phyloP scores from a whole-genome alignment of 2,113 vertebrate species.

The Cyanoliseus patagonus region DNA sequence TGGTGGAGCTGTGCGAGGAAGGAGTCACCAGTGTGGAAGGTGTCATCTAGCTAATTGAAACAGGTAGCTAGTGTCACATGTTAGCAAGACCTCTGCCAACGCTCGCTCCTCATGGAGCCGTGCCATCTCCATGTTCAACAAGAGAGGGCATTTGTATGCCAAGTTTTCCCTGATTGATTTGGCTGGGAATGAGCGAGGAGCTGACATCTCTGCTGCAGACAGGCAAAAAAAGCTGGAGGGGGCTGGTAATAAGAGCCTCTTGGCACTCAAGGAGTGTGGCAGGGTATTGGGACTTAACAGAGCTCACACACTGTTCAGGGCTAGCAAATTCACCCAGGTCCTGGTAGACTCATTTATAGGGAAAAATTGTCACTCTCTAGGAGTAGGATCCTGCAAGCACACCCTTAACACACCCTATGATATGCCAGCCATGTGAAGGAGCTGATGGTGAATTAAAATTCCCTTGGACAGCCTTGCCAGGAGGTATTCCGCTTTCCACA shows the following conservation, averaged over 20 bases:
- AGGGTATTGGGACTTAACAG: conserved; percentile 83
- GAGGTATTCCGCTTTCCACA: not conserved
- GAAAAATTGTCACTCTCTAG: conserved; percentile 88
- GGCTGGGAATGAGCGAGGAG: conserved; percentile 85
- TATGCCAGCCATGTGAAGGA: conserved; percentile 77
- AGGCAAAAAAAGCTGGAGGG: conserved; percentile 85
- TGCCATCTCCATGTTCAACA: conserved; percentile 81
- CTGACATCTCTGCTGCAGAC: conserved; percentile 81
- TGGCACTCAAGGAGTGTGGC: conserved; percentile 87
- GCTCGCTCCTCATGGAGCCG: conserved; percentile 84
- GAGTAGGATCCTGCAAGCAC: conserved; percentile 84
- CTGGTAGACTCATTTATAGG: conserved; percentile 87
- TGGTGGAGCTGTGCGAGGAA: conserved; percentile 83
- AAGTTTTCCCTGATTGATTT: conserved; percentile 88
- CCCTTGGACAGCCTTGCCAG: not conserved
- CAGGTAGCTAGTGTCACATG: conserved; percentile 81
- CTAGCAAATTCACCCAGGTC: conserved; percentile 90
- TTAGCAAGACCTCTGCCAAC: conserved; percentile 88
- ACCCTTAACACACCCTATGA: conserved; percentile 84
- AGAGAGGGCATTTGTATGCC: conserved; percentile 78
- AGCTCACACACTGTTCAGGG: conserved; percentile 84
- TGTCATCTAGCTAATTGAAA: conserved; percentile 81
- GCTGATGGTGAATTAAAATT: not conserved
- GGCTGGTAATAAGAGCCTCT: conserved; percentile 86
- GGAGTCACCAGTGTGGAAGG: conserved; percentile 82